These are phyloP conservation scores for Adelges cooleyi DNA, from an alignment of 1,140 invertebrate species.

Conservation along the genomic window DNA sequence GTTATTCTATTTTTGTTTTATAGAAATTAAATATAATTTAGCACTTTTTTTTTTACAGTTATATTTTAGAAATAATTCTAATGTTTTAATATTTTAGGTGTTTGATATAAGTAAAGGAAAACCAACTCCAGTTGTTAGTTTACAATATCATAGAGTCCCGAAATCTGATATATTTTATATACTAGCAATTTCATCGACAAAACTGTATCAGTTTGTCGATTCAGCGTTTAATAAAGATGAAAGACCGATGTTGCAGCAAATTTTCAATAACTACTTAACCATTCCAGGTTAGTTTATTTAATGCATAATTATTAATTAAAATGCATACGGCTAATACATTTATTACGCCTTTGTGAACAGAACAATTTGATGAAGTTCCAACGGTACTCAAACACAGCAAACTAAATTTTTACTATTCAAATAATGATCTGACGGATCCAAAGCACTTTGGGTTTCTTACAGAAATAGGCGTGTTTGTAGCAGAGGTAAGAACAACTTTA, in stretches of 20 bases:
- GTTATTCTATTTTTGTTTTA: not conserved
- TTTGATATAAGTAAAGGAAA: slow-evolving; percentile 71
- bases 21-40: no score
- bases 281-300: slow-evolving; percentile 47
- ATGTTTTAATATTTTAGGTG: no score
- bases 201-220: slow-evolving; percentile 78
- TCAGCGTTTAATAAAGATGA: slow-evolving; percentile 56
- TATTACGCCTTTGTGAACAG: slow-evolving; percentile 35
- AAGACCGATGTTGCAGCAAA: slow-evolving; percentile 62
- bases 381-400: slow-evolving; percentile 65
- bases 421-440: slow-evolving; percentile 47
- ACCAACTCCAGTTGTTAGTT: slow-evolving; percentile 67
- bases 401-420: slow-evolving; percentile 65
- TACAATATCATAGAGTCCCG: slow-evolving; percentile 67
- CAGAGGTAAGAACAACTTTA: slow-evolving; percentile 42
- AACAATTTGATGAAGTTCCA: slow-evolving; percentile 59
- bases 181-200: slow-evolving; percentile 67
- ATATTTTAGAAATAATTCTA: no score
- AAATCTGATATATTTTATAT: slow-evolving; percentile 62
- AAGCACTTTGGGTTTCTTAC: slow-evolving; percentile 77
- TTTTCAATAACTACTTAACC: slow-evolving; percentile 71
- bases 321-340: not conserved
- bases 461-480: slow-evolving; percentile 56
- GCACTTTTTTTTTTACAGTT: no score
- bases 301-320: not conserved